These are phyloP conservation scores for Sternarchorhynchus goeldii DNA, from an alignment of 2,797 vertebrate genomes.

Conservation along the genomic window DNA sequence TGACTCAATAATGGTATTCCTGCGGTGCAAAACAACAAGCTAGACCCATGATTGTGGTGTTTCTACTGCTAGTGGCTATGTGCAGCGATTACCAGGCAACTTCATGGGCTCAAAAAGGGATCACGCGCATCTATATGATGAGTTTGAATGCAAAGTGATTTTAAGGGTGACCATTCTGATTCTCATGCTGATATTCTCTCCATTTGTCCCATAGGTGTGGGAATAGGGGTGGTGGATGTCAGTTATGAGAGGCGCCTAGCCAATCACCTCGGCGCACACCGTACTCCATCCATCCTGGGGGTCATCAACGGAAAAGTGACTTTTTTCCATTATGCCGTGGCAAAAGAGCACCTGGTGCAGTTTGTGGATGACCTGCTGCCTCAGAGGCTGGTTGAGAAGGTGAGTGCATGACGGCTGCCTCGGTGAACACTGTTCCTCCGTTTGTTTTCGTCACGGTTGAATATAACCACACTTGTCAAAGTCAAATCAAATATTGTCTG, in stretches of 20 bases:
- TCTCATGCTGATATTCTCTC: not conserved
- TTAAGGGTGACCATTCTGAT: not conserved
- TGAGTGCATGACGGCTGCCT: constrained; percentile 55
- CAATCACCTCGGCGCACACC: constrained; percentile 93
- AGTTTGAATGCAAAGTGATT: no score
- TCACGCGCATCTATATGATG: no score
- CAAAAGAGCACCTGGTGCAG: constrained; percentile 87
- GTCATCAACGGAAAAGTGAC: constrained; percentile 90
- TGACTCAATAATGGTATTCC: not conserved
- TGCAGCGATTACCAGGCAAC: not conserved
- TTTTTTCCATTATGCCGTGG: constrained; percentile 91
- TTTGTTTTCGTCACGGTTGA: not conserved
- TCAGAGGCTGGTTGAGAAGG: constrained; percentile 90
- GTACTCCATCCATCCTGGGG: constrained; percentile 91
- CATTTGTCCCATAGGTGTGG: constrained; percentile 79
- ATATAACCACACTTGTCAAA: no score
- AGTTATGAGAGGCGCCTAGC: constrained; percentile 90
- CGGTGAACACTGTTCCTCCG: not conserved
- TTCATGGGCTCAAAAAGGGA: not conserved
- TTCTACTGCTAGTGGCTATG: not conserved
- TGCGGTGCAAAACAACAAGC: not conserved
- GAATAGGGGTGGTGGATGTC: constrained; percentile 92
- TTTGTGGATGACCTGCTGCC: constrained; percentile 95
- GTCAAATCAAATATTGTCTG: no score
- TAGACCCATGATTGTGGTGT: not conserved